A percentile compares a stretch with the other conserved stretches of the same genome.
Evolutionary conservation across 92 coral and sea anemone genomes (phyloP).

Genomic region (Isaurus tuberculatus): DNA sequence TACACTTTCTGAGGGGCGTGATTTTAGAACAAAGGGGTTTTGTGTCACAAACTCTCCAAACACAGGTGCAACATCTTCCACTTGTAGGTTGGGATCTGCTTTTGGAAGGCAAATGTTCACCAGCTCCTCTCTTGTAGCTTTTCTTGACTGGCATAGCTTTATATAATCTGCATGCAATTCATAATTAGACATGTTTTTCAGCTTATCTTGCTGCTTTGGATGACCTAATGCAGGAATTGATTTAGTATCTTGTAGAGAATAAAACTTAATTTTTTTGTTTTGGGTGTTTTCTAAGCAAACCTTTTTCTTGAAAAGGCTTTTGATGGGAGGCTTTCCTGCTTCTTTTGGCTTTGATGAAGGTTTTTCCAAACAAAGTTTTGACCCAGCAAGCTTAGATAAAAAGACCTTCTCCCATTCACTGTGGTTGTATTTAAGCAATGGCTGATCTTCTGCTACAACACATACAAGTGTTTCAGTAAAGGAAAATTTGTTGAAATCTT

Average conservation of each 20-base stretch:
- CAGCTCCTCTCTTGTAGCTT: constrained; percentile 31
- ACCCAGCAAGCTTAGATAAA: neutral
- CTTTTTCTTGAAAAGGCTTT: constrained; percentile 16
- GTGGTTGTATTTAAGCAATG: neutral
- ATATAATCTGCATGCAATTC: neutral
- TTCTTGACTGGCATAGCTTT: constrained; percentile 3
- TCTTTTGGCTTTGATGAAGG: constrained; percentile 5
- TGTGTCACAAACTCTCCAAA: constrained; percentile 18
- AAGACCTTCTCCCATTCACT: constrained; percentile 19
- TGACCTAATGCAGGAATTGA: neutral
- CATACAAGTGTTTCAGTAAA: constrained; percentile 30
- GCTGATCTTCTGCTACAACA: constrained; percentile 21
- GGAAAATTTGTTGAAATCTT: neutral
- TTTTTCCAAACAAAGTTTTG: neutral
- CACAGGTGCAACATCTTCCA: neutral
- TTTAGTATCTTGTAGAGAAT: neutral
- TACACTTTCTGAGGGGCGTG: constrained; percentile 32
- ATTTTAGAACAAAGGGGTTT: constrained; percentile 19
- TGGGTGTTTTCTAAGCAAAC: neutral
- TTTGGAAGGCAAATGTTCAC: constrained; percentile 7
- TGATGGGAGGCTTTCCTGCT: neutral
- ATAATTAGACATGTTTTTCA: neutral
- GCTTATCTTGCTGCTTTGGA: neutral
- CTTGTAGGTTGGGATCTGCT: neutral
- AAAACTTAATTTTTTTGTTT: neutral